Conservation (phyloP, 2,113 vertebrate genomes). For the Oncorhynchus nerka region DNA sequence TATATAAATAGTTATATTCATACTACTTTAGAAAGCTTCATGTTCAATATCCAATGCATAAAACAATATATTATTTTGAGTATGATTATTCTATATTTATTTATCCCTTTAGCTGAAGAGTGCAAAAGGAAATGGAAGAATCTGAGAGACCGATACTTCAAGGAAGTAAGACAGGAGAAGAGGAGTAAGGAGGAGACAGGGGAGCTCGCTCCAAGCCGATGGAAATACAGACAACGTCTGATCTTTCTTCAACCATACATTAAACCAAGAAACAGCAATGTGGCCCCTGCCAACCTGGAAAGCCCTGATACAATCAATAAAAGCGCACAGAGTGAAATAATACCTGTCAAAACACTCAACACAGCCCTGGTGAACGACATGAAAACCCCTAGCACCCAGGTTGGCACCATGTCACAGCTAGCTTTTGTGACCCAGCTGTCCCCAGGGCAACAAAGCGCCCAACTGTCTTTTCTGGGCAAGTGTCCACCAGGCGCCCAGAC, state of each 20-base stretch:
- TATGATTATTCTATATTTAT: not conserved
- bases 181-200: constrained; percentile 61
- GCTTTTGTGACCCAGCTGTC: constrained; percentile 41
- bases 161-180: constrained; percentile 65
- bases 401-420: constrained; percentile 50
- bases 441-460: constrained; percentile 38
- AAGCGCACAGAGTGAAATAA: constrained; percentile 29
- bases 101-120: constrained; percentile 59
- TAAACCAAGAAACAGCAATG: constrained; percentile 48
- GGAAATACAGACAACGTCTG: constrained; percentile 68
- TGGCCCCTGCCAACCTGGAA: constrained; percentile 47
- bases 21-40: too few relatives aligned
- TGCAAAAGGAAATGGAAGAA: constrained; percentile 75
- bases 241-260: constrained; percentile 68
- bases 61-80: too few relatives aligned
- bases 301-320: constrained; percentile 40
- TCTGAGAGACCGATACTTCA: constrained; percentile 71
- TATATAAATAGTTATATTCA: too few relatives aligned
- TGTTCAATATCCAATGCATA: too few relatives aligned
- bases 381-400: constrained; percentile 24
- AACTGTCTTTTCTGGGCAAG: constrained; percentile 45
- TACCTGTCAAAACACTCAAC: constrained; percentile 31
- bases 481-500: constrained; percentile 28
- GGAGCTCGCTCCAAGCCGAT: constrained; percentile 52
- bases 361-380: constrained; percentile 9